phyloP scores from a whole-genome alignment of 1,140 invertebrate genomes.

The Babylonia areolata region DNA sequence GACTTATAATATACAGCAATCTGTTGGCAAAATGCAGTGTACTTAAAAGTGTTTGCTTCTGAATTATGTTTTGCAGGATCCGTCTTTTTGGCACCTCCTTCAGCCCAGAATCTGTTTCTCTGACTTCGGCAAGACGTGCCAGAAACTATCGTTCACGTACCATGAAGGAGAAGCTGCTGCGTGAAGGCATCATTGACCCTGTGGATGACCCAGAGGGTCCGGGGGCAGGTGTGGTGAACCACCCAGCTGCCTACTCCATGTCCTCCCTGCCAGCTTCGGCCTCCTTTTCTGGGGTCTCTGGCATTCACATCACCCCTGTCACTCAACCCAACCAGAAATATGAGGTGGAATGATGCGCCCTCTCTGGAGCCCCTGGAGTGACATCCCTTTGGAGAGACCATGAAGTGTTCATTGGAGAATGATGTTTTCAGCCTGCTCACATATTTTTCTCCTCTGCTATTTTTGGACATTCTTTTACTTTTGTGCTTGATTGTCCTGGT shows the following conservation, averaged over 20 bases:
- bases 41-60: no score
- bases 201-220: conserved; percentile 50
- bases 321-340: conserved; percentile 29
- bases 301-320: conserved; percentile 52
- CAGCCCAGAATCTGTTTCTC: conserved; percentile 60
- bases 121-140: conserved; percentile 48
- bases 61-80: conserved; percentile 53
- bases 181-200: conserved; percentile 51
- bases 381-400: not conserved
- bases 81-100: conserved; percentile 53
- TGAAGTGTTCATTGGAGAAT: not conserved
- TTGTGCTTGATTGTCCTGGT: not conserved
- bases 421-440: not conserved
- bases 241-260: conserved; percentile 42
- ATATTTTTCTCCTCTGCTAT: no score
- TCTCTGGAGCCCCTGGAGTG: not conserved
- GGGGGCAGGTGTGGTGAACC: conserved; percentile 46
- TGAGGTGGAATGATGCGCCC: conserved; percentile 26
- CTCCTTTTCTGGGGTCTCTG: conserved; percentile 64
- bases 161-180: conserved; percentile 65
- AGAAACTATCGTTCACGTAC: conserved; percentile 46
- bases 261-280: conserved; percentile 12
- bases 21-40: no score
- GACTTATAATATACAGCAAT: no score
- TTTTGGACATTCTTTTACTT: not conserved